Evolutionary conservation across 2,113 vertebrate genomes (phyloP).

Genomic region (Calonectris borealis): DNA sequence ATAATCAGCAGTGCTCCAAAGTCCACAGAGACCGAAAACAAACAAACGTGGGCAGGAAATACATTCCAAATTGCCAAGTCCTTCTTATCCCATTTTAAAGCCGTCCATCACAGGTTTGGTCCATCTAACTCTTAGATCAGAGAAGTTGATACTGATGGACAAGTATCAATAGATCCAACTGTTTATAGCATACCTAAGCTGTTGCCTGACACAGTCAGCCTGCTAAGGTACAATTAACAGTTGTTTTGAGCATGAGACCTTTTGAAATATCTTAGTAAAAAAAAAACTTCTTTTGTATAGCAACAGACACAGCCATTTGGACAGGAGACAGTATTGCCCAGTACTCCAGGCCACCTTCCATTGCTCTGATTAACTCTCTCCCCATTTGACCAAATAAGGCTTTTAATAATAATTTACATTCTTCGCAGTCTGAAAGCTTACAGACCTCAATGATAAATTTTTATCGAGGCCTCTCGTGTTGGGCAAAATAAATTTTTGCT

Average conservation of each 20-base stretch:
- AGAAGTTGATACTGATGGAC: not conserved
- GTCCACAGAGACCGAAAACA: rapidly evolving
- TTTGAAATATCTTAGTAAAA: not conserved
- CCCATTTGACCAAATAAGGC: not conserved
- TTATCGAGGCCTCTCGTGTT: not conserved
- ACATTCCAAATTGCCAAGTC: not conserved
- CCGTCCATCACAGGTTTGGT: not conserved
- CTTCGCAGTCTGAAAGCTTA: not conserved
- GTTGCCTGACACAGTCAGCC: not conserved
- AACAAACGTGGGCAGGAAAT: not conserved
- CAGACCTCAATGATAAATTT: not conserved
- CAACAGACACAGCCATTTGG: not conserved
- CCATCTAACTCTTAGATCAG: not conserved
- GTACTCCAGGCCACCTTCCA: not conserved
- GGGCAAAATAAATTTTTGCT: not conserved
- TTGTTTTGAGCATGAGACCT: not conserved
- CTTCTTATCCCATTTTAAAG: not conserved
- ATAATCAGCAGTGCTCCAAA: not conserved
- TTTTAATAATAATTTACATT: not conserved
- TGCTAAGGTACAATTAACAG: not conserved
- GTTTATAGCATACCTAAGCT: not conserved
- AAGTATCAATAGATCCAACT: not conserved
- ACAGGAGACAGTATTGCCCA: not conserved
- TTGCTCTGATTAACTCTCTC: not conserved
- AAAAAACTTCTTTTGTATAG: not conserved